Base-by-base conservation (phyloP, 2,888 invertebrate genomes). In the Autographa pulchrina region DNA sequence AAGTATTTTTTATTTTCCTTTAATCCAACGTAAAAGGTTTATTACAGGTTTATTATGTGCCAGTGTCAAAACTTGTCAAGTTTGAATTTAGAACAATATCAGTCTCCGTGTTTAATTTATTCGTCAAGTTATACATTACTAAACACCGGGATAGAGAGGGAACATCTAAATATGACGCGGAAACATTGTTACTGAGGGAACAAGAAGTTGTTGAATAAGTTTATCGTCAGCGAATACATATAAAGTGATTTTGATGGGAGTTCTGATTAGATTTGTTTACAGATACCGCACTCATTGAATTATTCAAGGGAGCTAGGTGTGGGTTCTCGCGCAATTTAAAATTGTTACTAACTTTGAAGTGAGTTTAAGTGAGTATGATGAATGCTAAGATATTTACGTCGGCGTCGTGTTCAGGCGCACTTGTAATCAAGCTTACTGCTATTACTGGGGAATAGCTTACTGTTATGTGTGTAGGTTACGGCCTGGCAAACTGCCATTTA, bases 231-330 rank as follows among this genome's bases (percentile, higher is more conserved):
- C 65, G 83, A 74, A 78, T 81, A 82, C 79, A 81, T 85, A 82
- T 88, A 86, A 88, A 88, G 84, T 85, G 85, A 87, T 85, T 87
- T 85, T 85, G 84, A 86, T 83, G 83, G 76, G 87, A 91, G 88
- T 90, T 91, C 86, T 89, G 89, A 92, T 92, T 91, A 90, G 87
- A 91, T 93, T 90, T 88, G 87, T 88, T 86, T 86, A 86, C 85
- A 81, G 86, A 86, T 88, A 88, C 86, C 79, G 76, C 81, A 81
- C 84, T 89, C 86, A 92, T 91, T 91, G 90, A 92, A 92, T 93
- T 91, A 92, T 92, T 91, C 88, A 92, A 79, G 78, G 83, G 74
- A 75, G 70, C 78, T 80, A 84, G 84, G 85, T 78, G 82, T 79
- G 82, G 74, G 85, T 77, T 84, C 82, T 76, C 80, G 80, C 74